These are phyloP conservation scores for Yponomeuta malinellus DNA, from an alignment of 2,888 invertebrate genomes.

Conservation along the genomic window DNA sequence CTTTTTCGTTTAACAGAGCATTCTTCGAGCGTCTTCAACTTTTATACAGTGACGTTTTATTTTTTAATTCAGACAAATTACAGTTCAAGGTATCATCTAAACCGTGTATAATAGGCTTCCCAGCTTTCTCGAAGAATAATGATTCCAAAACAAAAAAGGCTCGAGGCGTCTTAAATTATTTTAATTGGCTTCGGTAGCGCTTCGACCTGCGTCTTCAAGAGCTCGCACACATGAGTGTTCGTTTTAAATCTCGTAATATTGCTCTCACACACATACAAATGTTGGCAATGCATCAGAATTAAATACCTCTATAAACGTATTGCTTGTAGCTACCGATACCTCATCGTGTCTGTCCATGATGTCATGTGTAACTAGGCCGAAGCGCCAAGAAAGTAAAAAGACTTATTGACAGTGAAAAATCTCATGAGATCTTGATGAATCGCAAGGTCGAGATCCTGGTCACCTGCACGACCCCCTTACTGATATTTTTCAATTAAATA, in stretches of 20 bases:
- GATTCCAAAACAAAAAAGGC: constrained; percentile 72
- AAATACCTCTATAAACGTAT: constrained; percentile 17
- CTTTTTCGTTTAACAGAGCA: constrained; percentile 17
- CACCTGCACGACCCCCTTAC: not conserved
- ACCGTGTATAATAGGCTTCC: constrained; percentile 67
- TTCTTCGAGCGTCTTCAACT: not conserved
- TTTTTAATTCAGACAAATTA: constrained; percentile 58
- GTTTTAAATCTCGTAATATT: constrained; percentile 28
- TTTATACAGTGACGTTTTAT: constrained; percentile 28
- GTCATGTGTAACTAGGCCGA: constrained; percentile 13
- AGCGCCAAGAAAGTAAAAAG: not conserved
- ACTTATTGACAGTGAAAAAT: constrained; percentile 9
- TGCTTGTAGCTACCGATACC: constrained; percentile 14
- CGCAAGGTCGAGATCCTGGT: not conserved
- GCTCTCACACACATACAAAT: constrained; percentile 23
- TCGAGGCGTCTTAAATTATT: constrained; percentile 72
- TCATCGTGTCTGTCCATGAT: constrained; percentile 6
- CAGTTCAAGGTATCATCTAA: constrained; percentile 59
- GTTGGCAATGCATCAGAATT: constrained; percentile 28
- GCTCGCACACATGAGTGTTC: constrained; percentile 30
- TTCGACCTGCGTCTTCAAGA: constrained; percentile 43
- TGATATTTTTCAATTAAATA: not conserved
- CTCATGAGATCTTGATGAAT: constrained; percentile 3
- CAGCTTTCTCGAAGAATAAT: constrained; percentile 68
- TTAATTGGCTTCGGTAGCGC: constrained; percentile 76